phyloP scores from a whole-genome alignment of 2,797 vertebrate genomes.

The Eulemur coronatus region DNA sequence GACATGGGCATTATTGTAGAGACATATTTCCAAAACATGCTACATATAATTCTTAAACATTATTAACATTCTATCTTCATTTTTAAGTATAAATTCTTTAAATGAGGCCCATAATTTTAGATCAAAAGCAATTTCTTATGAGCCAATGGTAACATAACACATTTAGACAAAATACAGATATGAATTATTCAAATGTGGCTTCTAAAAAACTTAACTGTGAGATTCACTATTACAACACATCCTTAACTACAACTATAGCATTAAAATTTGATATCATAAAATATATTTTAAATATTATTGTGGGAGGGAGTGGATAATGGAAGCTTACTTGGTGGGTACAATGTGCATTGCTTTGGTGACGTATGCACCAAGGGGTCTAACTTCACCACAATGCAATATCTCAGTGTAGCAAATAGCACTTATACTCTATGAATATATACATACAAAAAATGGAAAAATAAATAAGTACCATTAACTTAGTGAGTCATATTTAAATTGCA shows the following conservation, averaged over 20 bases:
- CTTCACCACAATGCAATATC: background rate
- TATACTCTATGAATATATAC: background rate
- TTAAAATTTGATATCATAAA: conserved; percentile 46
- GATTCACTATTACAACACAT: background rate
- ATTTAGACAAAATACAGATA: background rate
- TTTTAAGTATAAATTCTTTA: background rate
- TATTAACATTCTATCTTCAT: background rate
- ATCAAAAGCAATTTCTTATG: background rate
- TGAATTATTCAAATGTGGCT: background rate
- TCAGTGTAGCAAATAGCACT: background rate
- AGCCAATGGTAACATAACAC: background rate
- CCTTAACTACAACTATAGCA: background rate
- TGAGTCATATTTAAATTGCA: conserved; percentile 50
- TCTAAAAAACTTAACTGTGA: background rate
- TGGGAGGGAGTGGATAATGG: too few relatives aligned
- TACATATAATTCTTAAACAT: background rate
- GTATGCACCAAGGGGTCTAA: background rate
- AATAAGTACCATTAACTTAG: conserved; percentile 32
- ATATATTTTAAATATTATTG: conserved; percentile 14
- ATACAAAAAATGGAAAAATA: background rate
- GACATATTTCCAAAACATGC: background rate
- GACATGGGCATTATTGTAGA: background rate
- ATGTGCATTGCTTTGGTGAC: background rate
- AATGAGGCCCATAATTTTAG: background rate
- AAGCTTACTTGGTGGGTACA: background rate